These are phyloP conservation scores for Bombus waltoni DNA, from an alignment of 1,140 invertebrate genomes.

Conservation along the genomic window DNA sequence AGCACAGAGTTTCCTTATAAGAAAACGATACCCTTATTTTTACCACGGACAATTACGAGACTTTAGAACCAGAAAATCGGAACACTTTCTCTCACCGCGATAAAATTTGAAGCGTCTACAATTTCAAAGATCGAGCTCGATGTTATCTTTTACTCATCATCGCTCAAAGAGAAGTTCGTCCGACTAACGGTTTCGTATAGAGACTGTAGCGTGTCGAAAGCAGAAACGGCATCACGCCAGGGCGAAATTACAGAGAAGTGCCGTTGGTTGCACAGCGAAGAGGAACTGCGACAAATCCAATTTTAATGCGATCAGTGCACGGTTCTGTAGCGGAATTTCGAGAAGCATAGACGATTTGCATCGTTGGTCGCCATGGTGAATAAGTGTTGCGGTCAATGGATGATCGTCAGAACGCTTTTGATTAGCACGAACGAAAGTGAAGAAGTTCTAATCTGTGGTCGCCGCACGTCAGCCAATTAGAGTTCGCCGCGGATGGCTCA, in stretches of 20 bases:
- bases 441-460: constrained; percentile 63
- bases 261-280: constrained; percentile 48
- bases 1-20: no score
- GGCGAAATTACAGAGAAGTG: constrained; percentile 60
- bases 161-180: constrained; percentile 35
- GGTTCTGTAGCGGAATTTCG: constrained; percentile 22
- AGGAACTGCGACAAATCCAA: constrained; percentile 57
- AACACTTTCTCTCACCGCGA: neutral
- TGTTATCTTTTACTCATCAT: constrained; percentile 17
- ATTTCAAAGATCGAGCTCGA: neutral
- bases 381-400: constrained; percentile 8
- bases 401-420: constrained; percentile 40
- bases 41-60: no score
- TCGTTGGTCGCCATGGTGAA: neutral
- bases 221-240: constrained; percentile 53
- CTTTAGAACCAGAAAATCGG: neutral
- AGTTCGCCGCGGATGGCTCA: constrained; percentile 41
- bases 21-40: no score
- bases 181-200: constrained; percentile 41
- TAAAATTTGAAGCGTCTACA: neutral
- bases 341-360: constrained; percentile 12
- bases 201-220: constrained; percentile 63
- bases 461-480: constrained; percentile 67
- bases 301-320: constrained; percentile 57
- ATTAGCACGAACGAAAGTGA: constrained; percentile 55